These are phyloP conservation scores for Orthochromis indermauri DNA, from an alignment of 2,113 vertebrate species.

Conservation along the genomic window DNA sequence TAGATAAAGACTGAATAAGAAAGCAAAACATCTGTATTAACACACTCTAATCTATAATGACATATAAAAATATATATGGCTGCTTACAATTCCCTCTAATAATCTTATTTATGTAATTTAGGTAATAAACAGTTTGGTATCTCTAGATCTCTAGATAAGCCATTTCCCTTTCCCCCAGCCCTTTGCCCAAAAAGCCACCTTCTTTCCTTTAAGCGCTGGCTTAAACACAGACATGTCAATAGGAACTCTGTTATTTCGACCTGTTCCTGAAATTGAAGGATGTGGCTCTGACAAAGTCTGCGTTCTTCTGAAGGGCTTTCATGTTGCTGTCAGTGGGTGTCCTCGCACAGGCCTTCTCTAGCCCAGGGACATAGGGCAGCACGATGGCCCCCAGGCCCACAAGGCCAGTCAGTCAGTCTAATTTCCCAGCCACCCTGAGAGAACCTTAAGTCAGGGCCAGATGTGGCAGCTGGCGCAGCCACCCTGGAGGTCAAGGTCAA, in stretches of 20 bases:
- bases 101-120: not conserved
- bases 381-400: constrained; percentile 48
- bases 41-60: not conserved
- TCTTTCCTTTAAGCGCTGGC: constrained; percentile 10
- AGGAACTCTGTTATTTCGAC: constrained; percentile 43
- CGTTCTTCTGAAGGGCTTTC: constrained; percentile 50
- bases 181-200: constrained; percentile 5
- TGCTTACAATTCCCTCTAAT: not conserved
- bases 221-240: constrained; percentile 36
- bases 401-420: constrained; percentile 48
- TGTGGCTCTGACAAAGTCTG: constrained; percentile 49
- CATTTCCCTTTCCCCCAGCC: not conserved
- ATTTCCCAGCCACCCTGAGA: constrained; percentile 64
- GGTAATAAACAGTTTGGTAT: not conserved
- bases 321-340: constrained; percentile 59
- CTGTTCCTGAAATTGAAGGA: constrained; percentile 46
- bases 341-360: constrained; percentile 24
- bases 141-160: not conserved
- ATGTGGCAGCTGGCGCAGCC: constrained; percentile 69
- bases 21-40: not conserved
- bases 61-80: not conserved
- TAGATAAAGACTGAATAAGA: not conserved
- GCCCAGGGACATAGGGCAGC: constrained; percentile 37
- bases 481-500: constrained; percentile 72
- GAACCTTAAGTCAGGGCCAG: constrained; percentile 64